Evolutionary conservation across 2,797 vertebrate genomes (phyloP).

Genomic region (Mormyrus hasselquistii): DNA sequence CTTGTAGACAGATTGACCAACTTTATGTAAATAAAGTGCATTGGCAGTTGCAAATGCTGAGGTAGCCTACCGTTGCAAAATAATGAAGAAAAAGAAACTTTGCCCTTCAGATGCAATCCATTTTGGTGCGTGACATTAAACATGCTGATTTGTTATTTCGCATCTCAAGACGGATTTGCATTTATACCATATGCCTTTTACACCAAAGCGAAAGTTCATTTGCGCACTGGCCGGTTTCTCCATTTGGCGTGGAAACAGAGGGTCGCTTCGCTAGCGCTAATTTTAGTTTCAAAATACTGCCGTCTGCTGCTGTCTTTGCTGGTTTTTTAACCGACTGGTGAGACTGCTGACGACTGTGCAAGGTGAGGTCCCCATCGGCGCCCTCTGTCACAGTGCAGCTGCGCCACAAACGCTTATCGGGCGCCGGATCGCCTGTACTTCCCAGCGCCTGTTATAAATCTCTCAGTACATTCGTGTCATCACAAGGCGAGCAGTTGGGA

Average conservation of each 20-base stretch:
- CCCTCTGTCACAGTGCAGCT: not conserved
- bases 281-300: not conserved
- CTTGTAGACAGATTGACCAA: not conserved
- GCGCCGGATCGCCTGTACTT: not conserved
- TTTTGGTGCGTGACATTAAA: not conserved
- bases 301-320: not conserved
- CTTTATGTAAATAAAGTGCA: not conserved
- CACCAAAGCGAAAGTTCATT: not conserved
- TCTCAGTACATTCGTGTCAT: constrained; percentile 1
- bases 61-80: not conserved
- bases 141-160: not conserved
- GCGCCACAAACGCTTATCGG: not conserved
- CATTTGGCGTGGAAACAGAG: not conserved
- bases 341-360: not conserved
- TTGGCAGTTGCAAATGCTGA: not conserved
- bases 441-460: not conserved
- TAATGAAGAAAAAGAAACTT: not conserved
- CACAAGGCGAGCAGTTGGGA: constrained; percentile 1
- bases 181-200: not conserved
- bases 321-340: not conserved
- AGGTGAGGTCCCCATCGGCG: not conserved
- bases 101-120: not conserved
- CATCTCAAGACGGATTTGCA: not conserved
- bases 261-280: not conserved
- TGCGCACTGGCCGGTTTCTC: not conserved